Base-by-base conservation (phyloP, 2,888 invertebrate species). In the Drosophila paranaensis region DNA sequence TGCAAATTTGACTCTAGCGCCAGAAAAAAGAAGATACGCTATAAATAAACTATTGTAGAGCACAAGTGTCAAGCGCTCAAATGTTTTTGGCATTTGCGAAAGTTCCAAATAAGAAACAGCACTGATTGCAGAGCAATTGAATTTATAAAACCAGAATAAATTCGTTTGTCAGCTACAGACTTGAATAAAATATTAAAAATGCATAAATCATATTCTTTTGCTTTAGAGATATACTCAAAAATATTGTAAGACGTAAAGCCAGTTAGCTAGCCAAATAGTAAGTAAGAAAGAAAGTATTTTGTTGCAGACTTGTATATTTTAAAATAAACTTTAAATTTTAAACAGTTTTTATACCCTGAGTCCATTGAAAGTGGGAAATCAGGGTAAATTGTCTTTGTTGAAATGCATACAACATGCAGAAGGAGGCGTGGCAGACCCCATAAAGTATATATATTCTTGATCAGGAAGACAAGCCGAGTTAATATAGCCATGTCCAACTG, bases 1-100 rank as follows among this genome's bases (percentile, higher is more conserved):
- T 82, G 81, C 61, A 80, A 77, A 83, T 75, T 66, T 43, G 1
- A 54, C 30, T 33, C 14, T 10, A 68, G 60, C 14, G 42, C 9
- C 20, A 6, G 1, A n/a, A 39, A 40, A 56, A 60, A 46, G 11
- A 54, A 8, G 2, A 25, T 35, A 25, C 25, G 42, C 56, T 14
- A 20, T 16, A 14, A n/a, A 50, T 46, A 72, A 63, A 45, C 39
- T 55, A 16, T 55, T 63, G 6, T 58, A 16, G 33, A 9, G 16
- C 46, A 45, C 43, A 46, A 68, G 43, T 60, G 68, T 65, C 65
- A 56, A 42, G 48, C 16, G 11, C n/a, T 42, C 37, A 61, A 64
- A 60, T 64, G 53, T n/a, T 35, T 63, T 81, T 46, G 45, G 16
- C 43, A 58, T 56, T 40, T 53, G 13, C 6, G 35, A 45, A 72